Evolutionary conservation across 2,888 invertebrate genomes (phyloP), one percentile per base, ranked within the genome.

Genomic region (Platycheirus albimanus): DNA sequence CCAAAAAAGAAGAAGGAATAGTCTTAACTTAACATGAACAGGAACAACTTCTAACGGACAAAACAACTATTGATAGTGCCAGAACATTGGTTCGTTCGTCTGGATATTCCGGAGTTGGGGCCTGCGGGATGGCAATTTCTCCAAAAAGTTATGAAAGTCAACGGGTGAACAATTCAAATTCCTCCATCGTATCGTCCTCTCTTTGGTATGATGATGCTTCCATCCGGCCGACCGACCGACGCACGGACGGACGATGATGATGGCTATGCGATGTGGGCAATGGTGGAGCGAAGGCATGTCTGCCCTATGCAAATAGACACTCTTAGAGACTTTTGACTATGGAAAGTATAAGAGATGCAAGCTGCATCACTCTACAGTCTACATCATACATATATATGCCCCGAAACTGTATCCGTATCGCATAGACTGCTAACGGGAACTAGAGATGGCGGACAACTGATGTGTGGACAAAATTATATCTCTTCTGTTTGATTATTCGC

Each of bases 381-480:
- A n/a, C n/a, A n/a, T n/a, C n/a, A 49, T 66, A 30, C 63, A 61
- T 61, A 49, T 54, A 54, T 56, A 56, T 70, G 63, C 54, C 61
- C 45, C 20, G 17, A 45, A 43, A 4, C 43, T 5, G n/a, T 41
- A 28, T 45, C 17, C 41, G 24, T 24, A n/a, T n/a, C n/a, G n/a
- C n/a, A n/a, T n/a, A 52, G 38, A 64, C 33, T 43, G 20, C 56
- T 45, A 49, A 13, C 33, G 51, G 30, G 38, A 47, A 6, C 38
- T 33, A 20, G 43, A 61, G 61, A 54, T 71, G 81, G 71, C 52
- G 63, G 64, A 45, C 77, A 71, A 76, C 71, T 81, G 81, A 81
- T 81, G 76, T 81, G 81, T 81, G 76, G 81, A 81, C 81, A 81
- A 81, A 81, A 83, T 83, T 78, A 83, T 83, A 78, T 64, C 81